Evolutionary conservation across 2,113 vertebrate species (phyloP), one percentile per base, ranked within the genome.

Genomic region (Eupsittula cactorum): DNA sequence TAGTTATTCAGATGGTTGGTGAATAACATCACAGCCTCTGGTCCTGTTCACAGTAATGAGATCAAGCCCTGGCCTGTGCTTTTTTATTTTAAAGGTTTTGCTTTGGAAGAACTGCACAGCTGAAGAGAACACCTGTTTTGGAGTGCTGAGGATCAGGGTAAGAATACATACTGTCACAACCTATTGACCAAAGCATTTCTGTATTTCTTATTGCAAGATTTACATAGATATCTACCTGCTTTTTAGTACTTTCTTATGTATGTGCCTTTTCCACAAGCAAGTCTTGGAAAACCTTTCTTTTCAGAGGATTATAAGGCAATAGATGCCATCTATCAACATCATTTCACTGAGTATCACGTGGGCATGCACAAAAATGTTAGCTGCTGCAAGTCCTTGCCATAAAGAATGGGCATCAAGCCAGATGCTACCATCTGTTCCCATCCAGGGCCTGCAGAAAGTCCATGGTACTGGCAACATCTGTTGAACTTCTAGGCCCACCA

Each of bases 1-100:
- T 95, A 92, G 86, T 97, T 96, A 96, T 95, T 97, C 88, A 97
- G 82, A 93, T 94, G 75, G 88, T 16, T 93, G 79, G 65, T 73
- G 96, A 96, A 94, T 90, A 94, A 94, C 92, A 96, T 83, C 91
- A 93, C 88, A 91, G 95, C 84, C 93, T 24, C 90, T 69, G 28
- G 92, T 93, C 86, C 84, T 90, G 41, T 74, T 96, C 83, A 71
- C 25, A 46, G 23, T 88, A 96, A 96, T 86, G 84, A 90, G 94
- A 97, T 97, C 83, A 97, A 95, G 53, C 15, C 44, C 68, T 82
- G 52, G 50, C 49, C 65, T 87, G 73, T 67, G 23, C 16, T 73
- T 96, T 68, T 80, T 79, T 44, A 41, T 93, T 93, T 81, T 73
- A 88, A 81, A 88, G 80, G 47, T 90, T 94, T 92, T 93, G 35